Conservation (phyloP, 2,113 vertebrate species). For the Dissostichus mawsoni region DNA sequence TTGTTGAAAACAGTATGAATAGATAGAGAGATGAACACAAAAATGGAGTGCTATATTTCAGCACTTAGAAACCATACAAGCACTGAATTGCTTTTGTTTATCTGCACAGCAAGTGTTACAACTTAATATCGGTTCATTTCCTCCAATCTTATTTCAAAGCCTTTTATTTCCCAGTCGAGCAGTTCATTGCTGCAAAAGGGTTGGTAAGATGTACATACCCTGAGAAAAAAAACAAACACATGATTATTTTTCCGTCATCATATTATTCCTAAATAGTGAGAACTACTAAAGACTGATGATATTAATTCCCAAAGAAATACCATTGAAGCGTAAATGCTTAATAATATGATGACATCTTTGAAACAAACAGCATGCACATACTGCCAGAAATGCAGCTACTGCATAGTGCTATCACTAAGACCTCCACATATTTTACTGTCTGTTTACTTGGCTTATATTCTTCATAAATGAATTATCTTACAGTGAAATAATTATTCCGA, state of each 20-base stretch:
- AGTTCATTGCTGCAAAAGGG: conserved; percentile 59
- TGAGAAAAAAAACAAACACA: conserved; percentile 6
- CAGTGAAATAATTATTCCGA: neutral
- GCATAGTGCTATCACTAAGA: neutral
- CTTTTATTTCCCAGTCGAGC: conserved; percentile 71
- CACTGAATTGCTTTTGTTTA: conserved; percentile 28
- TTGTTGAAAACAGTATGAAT: neutral
- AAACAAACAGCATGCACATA: neutral
- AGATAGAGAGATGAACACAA: neutral
- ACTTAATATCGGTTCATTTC: conserved; percentile 64
- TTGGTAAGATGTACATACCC: conserved; percentile 42
- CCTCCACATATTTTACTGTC: neutral
- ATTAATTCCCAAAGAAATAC: conserved; percentile 16
- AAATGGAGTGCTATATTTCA: too few species aligned
- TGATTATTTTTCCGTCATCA: conserved; percentile 32
- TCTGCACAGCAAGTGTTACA: conserved; percentile 43
- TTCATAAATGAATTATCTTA: conserved; percentile 14
- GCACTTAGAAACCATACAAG: neutral
- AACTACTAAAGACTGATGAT: conserved; percentile 19
- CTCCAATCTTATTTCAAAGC: conserved; percentile 61
- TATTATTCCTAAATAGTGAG: conserved; percentile 45
- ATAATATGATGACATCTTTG: neutral
- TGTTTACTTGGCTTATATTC: conserved; percentile 14
- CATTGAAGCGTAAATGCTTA: neutral
- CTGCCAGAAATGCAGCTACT: neutral